Conservation (phyloP, 2,113 vertebrate genomes). For the Lutjanus erythropterus region DNA sequence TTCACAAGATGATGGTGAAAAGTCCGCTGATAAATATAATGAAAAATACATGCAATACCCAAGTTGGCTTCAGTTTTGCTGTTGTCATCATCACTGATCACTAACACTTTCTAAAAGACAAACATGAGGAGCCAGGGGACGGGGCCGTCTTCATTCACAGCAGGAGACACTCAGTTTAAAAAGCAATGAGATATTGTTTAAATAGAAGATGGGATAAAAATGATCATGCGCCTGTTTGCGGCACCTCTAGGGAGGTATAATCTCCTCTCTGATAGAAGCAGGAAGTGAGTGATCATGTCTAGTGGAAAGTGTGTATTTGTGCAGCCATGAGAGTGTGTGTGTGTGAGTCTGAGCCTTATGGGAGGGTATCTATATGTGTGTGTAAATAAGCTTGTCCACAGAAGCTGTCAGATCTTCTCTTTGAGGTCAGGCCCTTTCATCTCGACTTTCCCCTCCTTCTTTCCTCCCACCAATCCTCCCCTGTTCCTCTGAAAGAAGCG, state of each 20-base stretch:
- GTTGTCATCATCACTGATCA: no score
- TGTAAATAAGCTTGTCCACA: not conserved
- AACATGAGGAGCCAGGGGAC: no score
- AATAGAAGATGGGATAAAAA: not conserved
- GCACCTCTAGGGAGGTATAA: not conserved
- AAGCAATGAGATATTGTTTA: not conserved
- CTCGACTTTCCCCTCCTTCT: not conserved
- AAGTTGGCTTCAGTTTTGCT: no score
- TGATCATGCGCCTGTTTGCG: not conserved
- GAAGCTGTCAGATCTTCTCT: conserved; percentile 1
- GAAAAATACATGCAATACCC: no score
- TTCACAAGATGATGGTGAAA: not conserved
- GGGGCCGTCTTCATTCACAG: not conserved
- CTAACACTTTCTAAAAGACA: no score
- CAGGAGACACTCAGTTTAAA: not conserved
- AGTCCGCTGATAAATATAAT: no score
- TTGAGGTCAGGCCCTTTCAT: conserved; percentile 26
- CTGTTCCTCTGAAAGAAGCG: not conserved
- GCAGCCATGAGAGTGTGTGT: not conserved
- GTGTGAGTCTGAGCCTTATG: not conserved
- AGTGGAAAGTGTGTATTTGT: not conserved
- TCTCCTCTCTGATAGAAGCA: not conserved
- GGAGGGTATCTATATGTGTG: not conserved
- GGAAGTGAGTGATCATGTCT: not conserved
- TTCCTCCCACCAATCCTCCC: not conserved